Percentiles rank a stretch among this genome's conserved stretches.
These are phyloP conservation scores for Onychomys leucogaster DNA, from an alignment of 2,797 vertebrate species.

Conservation along the genomic window DNA sequence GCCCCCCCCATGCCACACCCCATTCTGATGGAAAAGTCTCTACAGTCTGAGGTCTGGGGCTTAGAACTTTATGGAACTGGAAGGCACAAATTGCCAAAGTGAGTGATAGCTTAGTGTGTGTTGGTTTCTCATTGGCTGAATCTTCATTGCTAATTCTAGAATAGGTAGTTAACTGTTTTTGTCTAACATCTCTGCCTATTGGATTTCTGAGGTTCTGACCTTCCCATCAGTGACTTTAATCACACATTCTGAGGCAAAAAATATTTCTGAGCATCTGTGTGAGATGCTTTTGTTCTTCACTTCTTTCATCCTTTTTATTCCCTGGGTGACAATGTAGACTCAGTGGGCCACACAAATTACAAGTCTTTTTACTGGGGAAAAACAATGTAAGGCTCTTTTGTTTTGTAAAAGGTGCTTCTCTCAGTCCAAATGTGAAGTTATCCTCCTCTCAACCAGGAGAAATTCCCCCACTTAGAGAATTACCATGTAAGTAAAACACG, in stretches of 20 bases:
- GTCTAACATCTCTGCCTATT: background rate
- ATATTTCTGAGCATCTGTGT: background rate
- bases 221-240: background rate
- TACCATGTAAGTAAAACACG: background rate
- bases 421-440: background rate
- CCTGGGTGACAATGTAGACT: slow-evolving; percentile 25
- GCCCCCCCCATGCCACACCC: no score
- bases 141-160: background rate
- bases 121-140: background rate
- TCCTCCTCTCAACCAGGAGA: background rate
- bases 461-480: background rate
- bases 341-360: slow-evolving; percentile 66
- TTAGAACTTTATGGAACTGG: background rate
- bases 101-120: background rate
- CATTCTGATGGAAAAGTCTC: background rate
- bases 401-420: background rate
- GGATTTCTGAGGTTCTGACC: background rate
- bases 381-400: slow-evolving; percentile 52
- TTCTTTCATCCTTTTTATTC: slow-evolving; percentile 52
- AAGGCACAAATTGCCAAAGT: background rate
- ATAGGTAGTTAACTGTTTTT: background rate
- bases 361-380: slow-evolving; percentile 10
- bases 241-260: background rate
- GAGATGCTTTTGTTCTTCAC: background rate
- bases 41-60: background rate